A percentile compares a stretch with the other conserved stretches of the same genome.
These are phyloP conservation scores for Heliocidaris erythrogramma DNA, from an alignment of 35 echinoderm and acorn worm species.

Conservation along the genomic window DNA sequence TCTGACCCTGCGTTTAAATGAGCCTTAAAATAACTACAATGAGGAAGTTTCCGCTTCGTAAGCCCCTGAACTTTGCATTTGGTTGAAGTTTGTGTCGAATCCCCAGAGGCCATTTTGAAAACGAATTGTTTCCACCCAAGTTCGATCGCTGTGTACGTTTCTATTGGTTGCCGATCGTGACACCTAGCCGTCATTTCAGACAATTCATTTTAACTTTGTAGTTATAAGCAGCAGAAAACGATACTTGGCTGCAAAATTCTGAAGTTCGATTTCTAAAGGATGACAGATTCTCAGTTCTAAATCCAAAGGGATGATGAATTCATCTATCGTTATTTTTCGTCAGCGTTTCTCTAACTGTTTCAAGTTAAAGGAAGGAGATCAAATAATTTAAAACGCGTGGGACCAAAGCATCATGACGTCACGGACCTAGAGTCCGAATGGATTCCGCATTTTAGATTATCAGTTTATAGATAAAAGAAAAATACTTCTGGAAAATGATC, in stretches of 20 bases:
- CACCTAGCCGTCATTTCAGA: neutral
- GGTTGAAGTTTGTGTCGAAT: neutral
- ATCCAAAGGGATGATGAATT: no score
- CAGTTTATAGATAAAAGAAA: neutral
- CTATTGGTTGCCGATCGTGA: neutral
- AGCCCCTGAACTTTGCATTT: neutral
- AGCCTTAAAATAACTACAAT: slow-evolving; percentile 8
- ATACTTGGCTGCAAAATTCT: neutral
- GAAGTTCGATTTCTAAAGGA: neutral
- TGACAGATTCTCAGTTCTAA: no score
- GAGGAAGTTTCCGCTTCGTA: neutral
- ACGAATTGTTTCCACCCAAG: neutral
- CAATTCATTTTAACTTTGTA: neutral
- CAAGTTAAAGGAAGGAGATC: no score
- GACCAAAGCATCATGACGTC: neutral
- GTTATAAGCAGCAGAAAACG: neutral
- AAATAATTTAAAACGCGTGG: no score
- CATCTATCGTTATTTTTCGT: no score
- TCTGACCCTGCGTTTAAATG: slow-evolving; percentile 37
- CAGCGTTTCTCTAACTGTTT: no score
- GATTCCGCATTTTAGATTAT: neutral
- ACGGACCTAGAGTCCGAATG: neutral
- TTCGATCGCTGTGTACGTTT: neutral
- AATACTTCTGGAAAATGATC: neutral
- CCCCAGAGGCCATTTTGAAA: neutral